Evolutionary conservation across 2,797 vertebrate species (phyloP).

Genomic region (Lepus townsendii): DNA sequence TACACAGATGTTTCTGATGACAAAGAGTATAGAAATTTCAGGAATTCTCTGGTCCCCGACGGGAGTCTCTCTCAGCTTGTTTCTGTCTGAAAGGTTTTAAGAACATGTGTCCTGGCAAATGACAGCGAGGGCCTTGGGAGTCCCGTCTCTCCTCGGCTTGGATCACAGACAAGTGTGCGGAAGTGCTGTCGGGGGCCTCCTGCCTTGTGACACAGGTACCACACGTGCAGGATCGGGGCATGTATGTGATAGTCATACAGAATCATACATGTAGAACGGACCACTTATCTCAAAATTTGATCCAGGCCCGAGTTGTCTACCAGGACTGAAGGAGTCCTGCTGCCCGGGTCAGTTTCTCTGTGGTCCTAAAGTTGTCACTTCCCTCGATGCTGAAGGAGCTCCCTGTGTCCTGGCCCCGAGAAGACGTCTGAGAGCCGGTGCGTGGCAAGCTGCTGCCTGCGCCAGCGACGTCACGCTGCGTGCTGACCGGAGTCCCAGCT

Average conservation of each 20-base stretch:
- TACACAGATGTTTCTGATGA: neutral
- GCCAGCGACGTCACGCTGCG: too few species aligned
- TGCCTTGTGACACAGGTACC: too few species aligned
- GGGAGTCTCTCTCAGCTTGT: neutral
- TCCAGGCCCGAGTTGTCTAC: neutral
- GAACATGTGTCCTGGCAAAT: neutral
- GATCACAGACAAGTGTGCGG: too few species aligned
- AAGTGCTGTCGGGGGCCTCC: fast-evolving
- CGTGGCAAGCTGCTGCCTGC: too few species aligned
- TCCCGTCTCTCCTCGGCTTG: fast-evolving
- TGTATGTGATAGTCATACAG: too few species aligned
- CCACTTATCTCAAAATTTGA: neutral
- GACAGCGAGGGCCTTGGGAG: too few species aligned
- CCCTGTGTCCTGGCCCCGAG: too few species aligned
- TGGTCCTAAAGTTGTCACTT: neutral
- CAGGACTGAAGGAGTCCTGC: neutral
- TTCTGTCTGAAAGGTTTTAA: constrained; percentile 29
- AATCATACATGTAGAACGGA: too few species aligned
- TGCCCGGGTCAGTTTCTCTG: neutral
- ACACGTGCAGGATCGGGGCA: too few species aligned
- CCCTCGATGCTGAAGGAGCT: neutral
- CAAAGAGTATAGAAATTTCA: neutral
- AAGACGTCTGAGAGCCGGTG: too few species aligned
- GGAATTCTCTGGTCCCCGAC: neutral
- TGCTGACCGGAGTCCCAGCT: too few species aligned